Base-by-base conservation (phyloP, 2,888 invertebrate species). In the Apantesis nais region DNA sequence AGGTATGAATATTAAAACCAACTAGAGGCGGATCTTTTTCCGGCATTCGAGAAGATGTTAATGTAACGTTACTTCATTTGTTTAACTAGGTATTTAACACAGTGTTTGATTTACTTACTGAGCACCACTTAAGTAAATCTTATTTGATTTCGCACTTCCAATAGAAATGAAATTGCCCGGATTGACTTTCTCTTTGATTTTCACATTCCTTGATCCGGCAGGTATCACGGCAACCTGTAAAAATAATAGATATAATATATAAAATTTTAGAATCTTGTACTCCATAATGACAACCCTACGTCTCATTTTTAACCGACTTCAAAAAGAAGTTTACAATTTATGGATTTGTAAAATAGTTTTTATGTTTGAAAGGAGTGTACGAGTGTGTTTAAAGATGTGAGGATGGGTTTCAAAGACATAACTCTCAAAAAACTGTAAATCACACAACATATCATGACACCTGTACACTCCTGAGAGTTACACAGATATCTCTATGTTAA, bases 91-190 rank as follows among this genome's bases (percentile, higher is more conserved):
- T 55, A 55, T 55, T 11, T 25, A 12, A 11, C 12, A 55, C 5
- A 55, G 55, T 41, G 22, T n/a, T 63, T 52, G 52, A 29, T 64
- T 11, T 14, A 44, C 92, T 91, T 91, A 97, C 97, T 97, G 95
- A 85, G 97, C 96, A 74, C 97, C 98, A 87, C 97, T 98, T 74
- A 98, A 93, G 90, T 97, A 98, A 87, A 97, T 97, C 85, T 96
- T 96, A 69, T 96, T 96, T 22, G 96, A 95, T 65, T 96, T 96
- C 25, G 96, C 96, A 77, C 96, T 97, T 72, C 96, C 97, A 67
- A 98, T 96, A n/a, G 98, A 97, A 77, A 98, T 95, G 85, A 97
- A 98, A 89, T 98, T 98, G 78, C 96, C 97, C 2, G 97, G 97
- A 79, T 96, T 96, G 37, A 96, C 96, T 87, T 97, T 95, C 89